Evolutionary conservation across 1,140 invertebrate genomes (phyloP), one percentile per base, ranked within the genome.

Genomic region (Stegodyphus dumicola): DNA sequence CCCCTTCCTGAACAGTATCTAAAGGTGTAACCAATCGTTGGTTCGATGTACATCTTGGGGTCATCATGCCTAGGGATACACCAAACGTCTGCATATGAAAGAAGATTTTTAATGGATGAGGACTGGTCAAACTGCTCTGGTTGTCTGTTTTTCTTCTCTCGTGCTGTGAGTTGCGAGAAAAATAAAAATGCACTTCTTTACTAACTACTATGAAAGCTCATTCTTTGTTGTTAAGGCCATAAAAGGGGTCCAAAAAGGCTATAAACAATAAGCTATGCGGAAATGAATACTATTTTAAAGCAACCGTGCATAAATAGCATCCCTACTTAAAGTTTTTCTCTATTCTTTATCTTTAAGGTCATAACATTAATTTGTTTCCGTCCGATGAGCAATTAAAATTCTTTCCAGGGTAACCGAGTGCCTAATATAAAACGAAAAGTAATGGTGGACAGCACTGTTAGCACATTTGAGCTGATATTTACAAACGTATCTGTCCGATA

Each of bases 251-350:
- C 48, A 48, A 49, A 65, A 65, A 77, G 7, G 10, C 52, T 79
- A 77, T 18, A 79, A 79, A 79, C 65, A 70, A 79, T 79, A 56
- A 79, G 52, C 53, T 70, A 79, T 79, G 77, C 66, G 77, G 77
- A 79, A 79, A 79, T 70, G 77, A n/a, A 48, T n/a, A n/a, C 65
- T 79, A 70, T 53, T 79, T 79, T 70, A 79, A 79, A 70, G 66
- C 66, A 7, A 17, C 51, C 48, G 51, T 69, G 51, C 48, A 33
- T 75, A 67, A 67, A 67, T 67, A 67, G n/a, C 65, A 18, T 67
- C 65, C 65, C 7, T n/a, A 15, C n/a, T 67, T n/a, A 60, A 15
- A 60, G 56, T 67, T 67, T 17, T 67, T 67, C 9, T 18, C 7
- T 67, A n/a, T 67, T 67, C 15, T 67, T 67, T 67, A 7, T n/a